These are phyloP conservation scores for Caenorhabditis plicata DNA, from an alignment of 2,888 invertebrate species.

Conservation along the genomic window DNA sequence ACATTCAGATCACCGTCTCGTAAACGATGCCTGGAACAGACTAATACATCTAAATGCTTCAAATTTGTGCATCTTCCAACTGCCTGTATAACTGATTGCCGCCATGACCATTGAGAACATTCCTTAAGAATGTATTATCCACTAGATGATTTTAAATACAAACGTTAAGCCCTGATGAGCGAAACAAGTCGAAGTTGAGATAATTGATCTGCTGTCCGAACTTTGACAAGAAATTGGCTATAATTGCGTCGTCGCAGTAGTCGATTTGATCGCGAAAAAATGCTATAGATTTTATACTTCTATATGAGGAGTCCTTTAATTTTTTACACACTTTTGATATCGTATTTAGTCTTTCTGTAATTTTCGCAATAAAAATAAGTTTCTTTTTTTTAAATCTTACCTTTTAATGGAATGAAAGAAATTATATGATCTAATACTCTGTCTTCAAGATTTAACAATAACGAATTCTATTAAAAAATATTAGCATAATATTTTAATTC, in stretches of 20 bases:
- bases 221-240: constrained; percentile 33
- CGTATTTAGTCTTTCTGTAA: constrained; percentile 18
- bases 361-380: background rate
- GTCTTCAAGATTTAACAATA: constrained; percentile 18
- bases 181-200: constrained; percentile 51
- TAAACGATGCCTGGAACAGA: constrained; percentile 48
- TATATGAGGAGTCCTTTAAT: constrained; percentile 23
- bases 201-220: constrained; percentile 37
- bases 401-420: constrained; percentile 31
- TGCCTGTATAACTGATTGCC: constrained; percentile 42
- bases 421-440: constrained; percentile 24
- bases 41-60: constrained; percentile 36
- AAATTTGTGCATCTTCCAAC: constrained; percentile 34
- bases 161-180: constrained; percentile 24
- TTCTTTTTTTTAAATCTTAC: constrained; percentile 3
- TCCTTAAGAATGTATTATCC: constrained; percentile 14
- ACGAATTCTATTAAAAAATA: constrained; percentile 13
- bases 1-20: constrained; percentile 44
- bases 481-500: background rate
- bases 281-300: constrained; percentile 31
- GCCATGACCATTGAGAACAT: constrained; percentile 51
- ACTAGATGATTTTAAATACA: background rate
- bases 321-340: constrained; percentile 22
- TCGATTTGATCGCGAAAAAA: constrained; percentile 38
- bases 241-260: constrained; percentile 21